Percentiles rank a stretch among this genome's conserved stretches.
These are phyloP conservation scores for Aphrocallistes beatrix DNA, from an alignment of 37 sponge, comb jelly and placozoan species.

Conservation along the genomic window DNA sequence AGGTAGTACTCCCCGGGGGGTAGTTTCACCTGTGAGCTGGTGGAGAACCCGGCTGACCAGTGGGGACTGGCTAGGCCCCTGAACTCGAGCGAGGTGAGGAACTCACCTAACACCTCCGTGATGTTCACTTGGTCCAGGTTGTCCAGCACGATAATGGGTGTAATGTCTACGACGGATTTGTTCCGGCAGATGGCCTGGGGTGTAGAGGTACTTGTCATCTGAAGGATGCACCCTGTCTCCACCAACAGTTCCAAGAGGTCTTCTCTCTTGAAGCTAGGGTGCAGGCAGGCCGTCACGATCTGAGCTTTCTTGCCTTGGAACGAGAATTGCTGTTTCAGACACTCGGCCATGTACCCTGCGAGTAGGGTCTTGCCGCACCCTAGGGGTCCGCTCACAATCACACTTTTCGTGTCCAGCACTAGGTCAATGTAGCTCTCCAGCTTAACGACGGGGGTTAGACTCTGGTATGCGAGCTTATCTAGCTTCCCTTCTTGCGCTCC, in stretches of 20 bases:
- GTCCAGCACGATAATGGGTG: constrained; percentile 45
- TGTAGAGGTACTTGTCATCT: neutral
- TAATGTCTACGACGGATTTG: neutral
- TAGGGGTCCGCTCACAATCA: constrained; percentile 48
- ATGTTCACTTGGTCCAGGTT: constrained; percentile 29
- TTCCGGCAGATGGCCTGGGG: neutral
- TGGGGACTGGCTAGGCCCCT: constrained; percentile 30
- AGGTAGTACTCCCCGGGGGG: constrained; percentile 45
- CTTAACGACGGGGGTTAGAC: constrained; percentile 30
- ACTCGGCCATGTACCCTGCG: constrained; percentile 34
- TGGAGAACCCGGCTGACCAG: constrained; percentile 38
- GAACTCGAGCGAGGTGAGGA: constrained; percentile 29
- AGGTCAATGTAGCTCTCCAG: constrained; percentile 30
- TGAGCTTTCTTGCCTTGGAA: constrained; percentile 20
- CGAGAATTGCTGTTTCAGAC: constrained; percentile 30
- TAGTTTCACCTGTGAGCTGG: constrained; percentile 20
- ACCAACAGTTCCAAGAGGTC: constrained; percentile 48
- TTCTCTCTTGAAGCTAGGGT: constrained; percentile 44
- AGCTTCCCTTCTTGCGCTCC: constrained; percentile 24
- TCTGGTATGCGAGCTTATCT: constrained; percentile 37
- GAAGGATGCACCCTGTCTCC: neutral
- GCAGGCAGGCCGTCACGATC: constrained; percentile 34
- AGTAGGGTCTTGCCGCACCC: constrained; percentile 56
- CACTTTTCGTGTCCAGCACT: constrained; percentile 25
- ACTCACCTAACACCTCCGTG: constrained; percentile 37